Evolutionary conservation across 2,113 vertebrate genomes (phyloP).

Genomic region (Aix galericulata): DNA sequence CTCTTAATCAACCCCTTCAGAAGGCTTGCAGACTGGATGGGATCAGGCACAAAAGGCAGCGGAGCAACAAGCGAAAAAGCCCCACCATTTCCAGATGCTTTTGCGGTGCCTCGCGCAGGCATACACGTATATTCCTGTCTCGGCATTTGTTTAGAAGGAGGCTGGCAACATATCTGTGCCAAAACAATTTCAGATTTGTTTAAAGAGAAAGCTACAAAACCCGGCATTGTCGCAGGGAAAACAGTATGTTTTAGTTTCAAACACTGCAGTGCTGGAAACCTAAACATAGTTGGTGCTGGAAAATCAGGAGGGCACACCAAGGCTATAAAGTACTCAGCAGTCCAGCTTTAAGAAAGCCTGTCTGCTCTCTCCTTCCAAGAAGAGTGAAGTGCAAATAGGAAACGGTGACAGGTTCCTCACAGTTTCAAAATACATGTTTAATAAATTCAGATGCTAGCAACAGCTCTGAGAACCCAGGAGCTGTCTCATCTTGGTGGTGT

Average conservation of each 20-base stretch:
- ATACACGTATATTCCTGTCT: neutral
- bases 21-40: neutral
- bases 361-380: constrained; percentile 30
- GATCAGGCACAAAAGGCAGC: neutral
- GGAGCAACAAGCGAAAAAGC: neutral
- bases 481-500: neutral
- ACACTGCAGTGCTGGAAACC: constrained; percentile 49
- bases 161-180: constrained; percentile 10
- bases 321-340: constrained; percentile 5
- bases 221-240: constrained; percentile 60
- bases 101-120: neutral
- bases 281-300: constrained; percentile 49
- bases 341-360: neutral
- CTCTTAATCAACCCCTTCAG: neutral
- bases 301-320: constrained; percentile 26
- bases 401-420: constrained; percentile 55
- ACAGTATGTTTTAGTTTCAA: constrained; percentile 50
- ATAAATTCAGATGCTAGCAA: constrained; percentile 49
- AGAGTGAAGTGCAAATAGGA: constrained; percentile 58
- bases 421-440: constrained; percentile 40
- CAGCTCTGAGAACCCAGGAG: neutral
- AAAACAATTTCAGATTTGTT: constrained; percentile 58
- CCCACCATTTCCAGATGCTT: constrained; percentile 16
- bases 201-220: constrained; percentile 63
- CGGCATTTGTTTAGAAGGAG: neutral